Base-by-base conservation (phyloP, 2,113 vertebrate genomes). In the Rhinolophus ferrumequinum region DNA sequence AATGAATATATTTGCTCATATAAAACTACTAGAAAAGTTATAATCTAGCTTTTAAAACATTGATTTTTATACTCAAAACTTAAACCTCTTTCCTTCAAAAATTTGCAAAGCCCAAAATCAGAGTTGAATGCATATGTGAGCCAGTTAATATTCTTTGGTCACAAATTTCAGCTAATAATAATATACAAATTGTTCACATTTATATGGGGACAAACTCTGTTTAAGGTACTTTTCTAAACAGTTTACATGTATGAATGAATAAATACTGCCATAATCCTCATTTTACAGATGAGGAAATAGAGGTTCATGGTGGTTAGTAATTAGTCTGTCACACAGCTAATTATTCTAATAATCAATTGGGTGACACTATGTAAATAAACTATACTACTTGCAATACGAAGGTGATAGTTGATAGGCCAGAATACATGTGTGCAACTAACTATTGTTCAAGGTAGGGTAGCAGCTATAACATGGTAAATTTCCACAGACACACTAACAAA, bases 11-110 rank as follows among this genome's bases (percentile, higher is more conserved):
- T 83, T 94, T 94, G 22, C 24, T 75, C 18, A 56, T 58, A 47
- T 90, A 64, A 96, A 95, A 86, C 41, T 72, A 69, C n/a, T 60
- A 67, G 10, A 66, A 89, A 89, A 72, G 18, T 19, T 72, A 67
- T 33, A 81, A 30, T 67, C 5, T 66, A 85, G 11, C 38, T 80
- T 88, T 88, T 86, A 35, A 58, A 75, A 84, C 26, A 50, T 13
- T 82, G 18, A 11, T 84, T 85, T 72, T 93, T 86, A 22, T 82
- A 56, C n/a, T 86, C 35, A 50, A 80, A 91, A 22, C 21, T 76
- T 88, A 89, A 76, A 66, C 70, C 15, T 88, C 30, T 93, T 41
- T 95, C 60, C 8, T 73, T 86, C 18, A 64, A 75, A 94, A 67
- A 6, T 54, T 96, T 80, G 1, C 8, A 50, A 62, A 88, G 33